Base-by-base conservation (phyloP, 2,113 vertebrate species). In the Bombycilla garrulus region DNA sequence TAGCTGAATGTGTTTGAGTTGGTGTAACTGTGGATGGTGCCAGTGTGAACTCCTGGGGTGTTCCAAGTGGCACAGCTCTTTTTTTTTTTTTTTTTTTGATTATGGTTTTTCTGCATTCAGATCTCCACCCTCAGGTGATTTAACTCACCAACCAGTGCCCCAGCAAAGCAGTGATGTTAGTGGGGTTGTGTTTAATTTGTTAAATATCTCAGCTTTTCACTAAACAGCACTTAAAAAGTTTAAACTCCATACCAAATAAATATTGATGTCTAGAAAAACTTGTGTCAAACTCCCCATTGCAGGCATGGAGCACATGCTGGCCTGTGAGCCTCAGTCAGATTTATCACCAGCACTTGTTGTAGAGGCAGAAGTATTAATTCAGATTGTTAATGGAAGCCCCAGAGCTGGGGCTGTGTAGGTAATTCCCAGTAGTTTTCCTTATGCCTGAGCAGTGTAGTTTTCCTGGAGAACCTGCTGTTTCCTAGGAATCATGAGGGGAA, bases 381-480 rank as follows among this genome's bases (percentile, higher is more conserved):
- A 38, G 36, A 8, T 23, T 64, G 28, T 10, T 78, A 44, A 6
- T 40, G 38, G 7, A 53, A 71, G 15, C 9, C 25, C 25, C 6
- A 15, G 56, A 71, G 22, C 38, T 54, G 38, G 33, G 26, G 15
- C 47, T 56, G 0, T 18, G 0, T 1, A 11, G 54, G 35, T 11
- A 35, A 60, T 88, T 79, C 57, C 22, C 15, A 18, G 38, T 9
- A 6, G 36, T 17, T 90, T 79, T 77, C n/a, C 58, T 35, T 8
- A 4, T 12, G 29, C 36, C 57, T 64, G 51, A 47, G 64, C 50
- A n/a, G 36, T 44, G 24, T 11, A 1, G 35, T 88, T 33, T 60
- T 79, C 48, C 44, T 53, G 20, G 26, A 36, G 26, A 69, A 15
- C 9, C 31, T 72, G 33, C 31, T 56, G 57, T n/a, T 85, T 90